Evolutionary conservation across 2,113 vertebrate species (phyloP), one percentile per base, ranked within the genome.

Genomic region (Isichthys henryi): DNA sequence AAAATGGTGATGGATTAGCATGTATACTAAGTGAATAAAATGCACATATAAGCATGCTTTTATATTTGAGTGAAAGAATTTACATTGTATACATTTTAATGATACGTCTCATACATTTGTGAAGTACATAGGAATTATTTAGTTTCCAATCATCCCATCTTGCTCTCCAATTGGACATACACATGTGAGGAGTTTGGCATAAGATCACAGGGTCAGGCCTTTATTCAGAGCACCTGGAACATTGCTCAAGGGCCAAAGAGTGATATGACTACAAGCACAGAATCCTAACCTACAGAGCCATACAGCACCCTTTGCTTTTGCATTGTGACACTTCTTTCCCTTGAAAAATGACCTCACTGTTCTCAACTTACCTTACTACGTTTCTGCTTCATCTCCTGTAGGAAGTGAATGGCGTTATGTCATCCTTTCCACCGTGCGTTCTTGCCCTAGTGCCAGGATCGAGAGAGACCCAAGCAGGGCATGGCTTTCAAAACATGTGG

Each of bases 401-500:
- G 98, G 98, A 88, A 98, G 98, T 0, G 97, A 99, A 90, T 98
- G 98, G 97, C 95, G 92, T 21, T 98, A 98, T 0, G 97, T 98
- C 87, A 96, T 99, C 86, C 43, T 98, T n/a, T 97, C 97, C 0
- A 97, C 96, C 0, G 97, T 99, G 4, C 96, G 97, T 17, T 97
- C 97, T 17, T 93, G 96, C 83, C 88, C 95, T 0, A 91, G 39
- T 0, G 35, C 92, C 0, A 95, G 96, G 39, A 92, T 97, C 0
- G 92, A 95, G 2, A 66, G 0, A 0, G 92, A 92, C 2, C 96
- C 96, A 5, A 95, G 96, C 0, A 92, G 94, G 88, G 90, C 92
- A 50, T 98, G 97, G 97, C 91, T 95, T 56, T 95, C 95, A 88
- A 96, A 95, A 91, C 89, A 94, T 88, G 90, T 98, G 74, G 98